Base-by-base conservation (phyloP, 1,140 invertebrate genomes). In the Eupeodes corollae region DNA sequence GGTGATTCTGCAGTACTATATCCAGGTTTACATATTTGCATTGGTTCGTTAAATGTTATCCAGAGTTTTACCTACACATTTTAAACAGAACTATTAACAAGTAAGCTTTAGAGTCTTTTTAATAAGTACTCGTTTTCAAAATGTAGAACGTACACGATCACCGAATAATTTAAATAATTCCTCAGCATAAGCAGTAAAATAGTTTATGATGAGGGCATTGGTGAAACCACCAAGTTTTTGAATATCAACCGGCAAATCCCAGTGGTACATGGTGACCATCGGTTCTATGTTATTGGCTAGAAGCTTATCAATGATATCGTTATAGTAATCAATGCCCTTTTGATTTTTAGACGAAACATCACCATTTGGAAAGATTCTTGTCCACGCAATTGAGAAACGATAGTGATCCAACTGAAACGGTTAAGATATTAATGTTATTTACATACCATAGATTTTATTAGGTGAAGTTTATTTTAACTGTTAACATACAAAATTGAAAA, bases 361-460 rank as follows among this genome's bases (percentile, higher is more conserved):
- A 3, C 74, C 73, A 56, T 56, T 63, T 2, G 76, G 74, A 1
- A 77, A 53, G 8, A 79, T 53, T 35, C 76, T 53, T 0, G 73
- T 35, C 76, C 76, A 78, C 12, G 76, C 73, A 33, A 79, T 70
- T 0, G 77, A 79, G 58, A 79, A 78, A 10, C 77, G 59, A 53
- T 79, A 80, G 52, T 62, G 65, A 45, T 63, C 47, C 1, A 68
- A 26, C 42, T 43, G n/a, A 26, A 26, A 26, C n/a, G n/a, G n/a
- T n/a, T n/a, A n/a, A n/a, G n/a, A n/a, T n/a, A n/a, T n/a, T n/a
- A n/a, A n/a, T n/a, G n/a, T n/a, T n/a, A n/a, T n/a, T n/a, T n/a
- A n/a, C n/a, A n/a, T n/a, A n/a, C n/a, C n/a, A n/a, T n/a, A n/a
- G n/a, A n/a, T n/a, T n/a, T n/a, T n/a, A n/a, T n/a, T n/a, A n/a